Evolutionary conservation across 2,888 invertebrate species (phyloP).

Genomic region (Cenopis cana): DNA sequence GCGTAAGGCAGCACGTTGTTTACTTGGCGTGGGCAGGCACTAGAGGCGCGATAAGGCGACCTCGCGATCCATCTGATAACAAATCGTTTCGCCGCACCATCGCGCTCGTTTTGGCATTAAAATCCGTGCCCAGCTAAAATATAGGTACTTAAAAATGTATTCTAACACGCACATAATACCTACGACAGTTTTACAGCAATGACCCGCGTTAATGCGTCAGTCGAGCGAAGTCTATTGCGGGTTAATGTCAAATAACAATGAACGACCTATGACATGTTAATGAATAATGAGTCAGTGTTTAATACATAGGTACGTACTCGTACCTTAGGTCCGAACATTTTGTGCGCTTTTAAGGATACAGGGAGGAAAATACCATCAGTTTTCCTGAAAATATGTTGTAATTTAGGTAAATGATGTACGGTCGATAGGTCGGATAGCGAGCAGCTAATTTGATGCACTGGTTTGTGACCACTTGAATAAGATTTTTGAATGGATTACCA

Average conservation of each 20-base stretch:
- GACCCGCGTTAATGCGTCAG: not conserved
- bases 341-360: no score
- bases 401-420: no score
- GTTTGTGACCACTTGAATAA: no score
- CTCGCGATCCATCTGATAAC: conserved; percentile 52
- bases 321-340: no score
- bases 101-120: conserved; percentile 27
- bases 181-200: conserved; percentile 14
- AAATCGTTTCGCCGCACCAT: conserved; percentile 46
- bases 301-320: no score
- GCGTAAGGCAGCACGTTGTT: conserved; percentile 16
- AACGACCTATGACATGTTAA: conserved; percentile 7
- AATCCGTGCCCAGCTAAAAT: conserved; percentile 45
- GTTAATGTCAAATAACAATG: not conserved
- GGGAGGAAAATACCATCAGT: no score
- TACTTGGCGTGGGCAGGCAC: conserved; percentile 25
- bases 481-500: no score
- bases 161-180: conserved; percentile 8
- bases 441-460: no score
- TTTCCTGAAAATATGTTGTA: no score
- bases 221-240: conserved; percentile 4
- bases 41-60: conserved; percentile 38
- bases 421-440: no score
- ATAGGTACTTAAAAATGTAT: not conserved
- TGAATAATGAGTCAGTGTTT: conserved; percentile 9